phyloP scores from a whole-genome alignment of 2,888 invertebrate genomes.

The Helicoverpa assulta region DNA sequence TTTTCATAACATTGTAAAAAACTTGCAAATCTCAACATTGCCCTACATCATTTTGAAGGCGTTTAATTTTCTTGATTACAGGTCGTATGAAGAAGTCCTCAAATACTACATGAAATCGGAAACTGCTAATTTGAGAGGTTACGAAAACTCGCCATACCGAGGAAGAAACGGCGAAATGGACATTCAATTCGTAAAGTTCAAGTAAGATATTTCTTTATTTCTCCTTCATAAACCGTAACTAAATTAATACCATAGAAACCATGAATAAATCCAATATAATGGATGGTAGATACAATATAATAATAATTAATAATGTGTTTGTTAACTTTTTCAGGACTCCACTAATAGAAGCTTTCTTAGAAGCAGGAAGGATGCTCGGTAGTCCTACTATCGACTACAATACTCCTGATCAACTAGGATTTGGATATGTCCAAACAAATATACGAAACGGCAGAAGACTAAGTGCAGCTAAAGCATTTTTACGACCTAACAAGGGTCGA shows the following conservation, averaged over 20 bases:
- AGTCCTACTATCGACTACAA: constrained; percentile 92
- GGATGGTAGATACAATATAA: neutral
- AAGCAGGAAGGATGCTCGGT: constrained; percentile 91
- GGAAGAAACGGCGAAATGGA: constrained; percentile 90
- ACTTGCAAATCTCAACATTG: neutral
- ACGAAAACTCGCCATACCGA: constrained; percentile 86
- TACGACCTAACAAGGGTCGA: constrained; percentile 87
- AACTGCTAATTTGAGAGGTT: constrained; percentile 77
- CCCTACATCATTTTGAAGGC: neutral
- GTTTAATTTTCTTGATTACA: constrained; percentile 50
- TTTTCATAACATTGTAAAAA: neutral
- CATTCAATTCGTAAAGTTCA: constrained; percentile 89
- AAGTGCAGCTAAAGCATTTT: constrained; percentile 91
- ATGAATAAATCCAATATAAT: no score
- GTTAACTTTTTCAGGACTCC: constrained; percentile 74
- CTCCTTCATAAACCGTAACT: constrained; percentile 7
- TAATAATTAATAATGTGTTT: neutral
- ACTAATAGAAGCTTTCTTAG: constrained; percentile 91
- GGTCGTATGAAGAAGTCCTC: constrained; percentile 91
- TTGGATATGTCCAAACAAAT: constrained; percentile 91
- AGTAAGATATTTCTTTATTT: constrained; percentile 57
- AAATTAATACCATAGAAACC: no score
- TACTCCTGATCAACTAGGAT: constrained; percentile 88
- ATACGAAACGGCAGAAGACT: constrained; percentile 90
- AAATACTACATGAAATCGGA: constrained; percentile 91